phyloP scores from a whole-genome alignment of 2,888 invertebrate genomes.

The Melieria crassipennis region DNA sequence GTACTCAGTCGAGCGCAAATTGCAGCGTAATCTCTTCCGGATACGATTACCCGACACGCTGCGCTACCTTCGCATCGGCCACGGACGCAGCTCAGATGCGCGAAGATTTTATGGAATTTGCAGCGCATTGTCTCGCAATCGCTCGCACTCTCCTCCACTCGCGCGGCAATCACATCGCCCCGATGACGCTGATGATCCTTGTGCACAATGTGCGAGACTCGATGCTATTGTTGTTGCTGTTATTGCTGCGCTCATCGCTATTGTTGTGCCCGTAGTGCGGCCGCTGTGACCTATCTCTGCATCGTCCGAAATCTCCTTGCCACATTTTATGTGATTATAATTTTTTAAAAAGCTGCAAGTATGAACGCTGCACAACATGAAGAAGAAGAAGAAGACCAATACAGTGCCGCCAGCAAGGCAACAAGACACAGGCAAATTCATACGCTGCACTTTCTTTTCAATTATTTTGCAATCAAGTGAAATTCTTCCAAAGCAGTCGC shows the following conservation, averaged over 20 bases:
- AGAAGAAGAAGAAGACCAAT: slow-evolving; percentile 11
- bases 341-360: slow-evolving; percentile 31
- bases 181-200: too few relatives aligned
- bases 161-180: background rate
- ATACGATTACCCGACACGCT: slow-evolving; percentile 33
- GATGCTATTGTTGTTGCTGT: slow-evolving; percentile 15
- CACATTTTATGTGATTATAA: slow-evolving; percentile 35
- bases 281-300: slow-evolving; percentile 62
- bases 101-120: slow-evolving; percentile 37
- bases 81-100: slow-evolving; percentile 6
- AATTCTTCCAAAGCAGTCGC: slow-evolving; percentile 15
- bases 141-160: background rate
- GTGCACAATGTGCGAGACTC: too few relatives aligned
- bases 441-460: slow-evolving; percentile 57
- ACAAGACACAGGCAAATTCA: background rate
- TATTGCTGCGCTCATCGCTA: slow-evolving; percentile 5
- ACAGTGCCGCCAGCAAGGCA: background rate
- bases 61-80: background rate
- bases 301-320: slow-evolving; percentile 36
- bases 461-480: slow-evolving; percentile 50
- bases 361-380: slow-evolving; percentile 15
- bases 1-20: slow-evolving; percentile 19
- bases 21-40: slow-evolving; percentile 57
- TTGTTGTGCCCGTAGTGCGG: slow-evolving; percentile 35
- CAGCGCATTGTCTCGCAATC: slow-evolving; percentile 26